phyloP scores from a whole-genome alignment of 2,888 invertebrate genomes.

The Oasisia sp. region DNA sequence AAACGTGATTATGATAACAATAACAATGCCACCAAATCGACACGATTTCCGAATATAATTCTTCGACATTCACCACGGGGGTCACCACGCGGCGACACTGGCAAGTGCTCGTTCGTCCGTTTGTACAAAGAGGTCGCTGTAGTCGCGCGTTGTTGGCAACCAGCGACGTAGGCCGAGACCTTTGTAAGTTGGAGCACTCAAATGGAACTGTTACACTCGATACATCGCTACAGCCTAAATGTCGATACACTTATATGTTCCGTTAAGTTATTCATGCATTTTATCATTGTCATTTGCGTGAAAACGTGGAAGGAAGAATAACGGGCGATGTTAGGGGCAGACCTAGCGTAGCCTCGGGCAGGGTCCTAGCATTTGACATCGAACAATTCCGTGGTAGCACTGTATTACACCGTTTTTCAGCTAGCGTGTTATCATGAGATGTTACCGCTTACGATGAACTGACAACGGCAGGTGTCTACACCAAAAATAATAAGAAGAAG shows the following conservation, averaged over 20 bases:
- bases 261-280: not conserved
- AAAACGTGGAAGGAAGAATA: not conserved
- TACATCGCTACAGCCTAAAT: not conserved
- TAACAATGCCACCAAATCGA: too few species aligned
- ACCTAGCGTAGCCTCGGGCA: not conserved
- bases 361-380: too few species aligned
- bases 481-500: too few species aligned
- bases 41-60: not conserved
- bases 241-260: not conserved
- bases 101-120: not conserved
- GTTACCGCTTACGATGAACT: too few species aligned
- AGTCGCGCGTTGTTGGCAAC: constrained; percentile 13
- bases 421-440: too few species aligned
- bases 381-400: too few species aligned
- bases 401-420: too few species aligned
- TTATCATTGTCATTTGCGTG: not conserved
- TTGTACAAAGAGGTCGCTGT: not conserved
- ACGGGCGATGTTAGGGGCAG: not conserved
- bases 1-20: too few species aligned
- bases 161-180: not conserved
- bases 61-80: constrained; percentile 1
- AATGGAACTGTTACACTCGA: not conserved
- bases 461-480: too few species aligned
- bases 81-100: not conserved
- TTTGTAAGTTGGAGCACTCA: not conserved